A percentile compares a stretch with the other conserved stretches of the same genome.
Conservation (phyloP, 1,140 invertebrate species). For the Temnothorax curvispinosus region DNA sequence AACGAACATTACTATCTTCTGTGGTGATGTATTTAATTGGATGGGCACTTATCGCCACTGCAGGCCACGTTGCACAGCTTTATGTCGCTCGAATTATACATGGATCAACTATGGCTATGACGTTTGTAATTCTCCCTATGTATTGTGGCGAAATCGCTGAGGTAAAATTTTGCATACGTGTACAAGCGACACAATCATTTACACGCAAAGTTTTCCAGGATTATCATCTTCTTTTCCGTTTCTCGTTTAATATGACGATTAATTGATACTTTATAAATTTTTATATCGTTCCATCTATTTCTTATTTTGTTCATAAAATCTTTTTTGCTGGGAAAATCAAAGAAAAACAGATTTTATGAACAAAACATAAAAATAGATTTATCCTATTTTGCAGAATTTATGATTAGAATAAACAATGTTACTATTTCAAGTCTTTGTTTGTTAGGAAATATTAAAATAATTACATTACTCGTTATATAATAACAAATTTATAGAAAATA, state of each 20-base stretch:
- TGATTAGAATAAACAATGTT: neutral
- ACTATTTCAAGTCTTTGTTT: neutral
- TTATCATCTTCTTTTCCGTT: neutral
- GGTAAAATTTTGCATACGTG: slow-evolving; percentile 79
- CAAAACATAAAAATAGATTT: neutral
- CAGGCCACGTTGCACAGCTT: slow-evolving; percentile 85
- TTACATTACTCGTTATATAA: neutral
- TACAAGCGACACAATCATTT: neutral
- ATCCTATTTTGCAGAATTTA: neutral
- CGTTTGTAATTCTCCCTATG: slow-evolving; percentile 93
- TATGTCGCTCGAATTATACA: slow-evolving; percentile 89
- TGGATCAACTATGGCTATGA: slow-evolving; percentile 90
- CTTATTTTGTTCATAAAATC: too few relatives aligned
- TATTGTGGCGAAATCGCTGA: slow-evolving; percentile 96
- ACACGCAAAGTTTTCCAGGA: neutral
- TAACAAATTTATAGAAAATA: neutral
- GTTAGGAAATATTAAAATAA: too few relatives aligned
- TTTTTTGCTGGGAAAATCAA: neutral
- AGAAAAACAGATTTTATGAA: neutral
- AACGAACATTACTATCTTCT: slow-evolving; percentile 89
- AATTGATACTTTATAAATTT: neutral
- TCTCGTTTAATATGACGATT: neutral
- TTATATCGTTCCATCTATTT: neutral
- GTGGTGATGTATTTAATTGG: slow-evolving; percentile 90
- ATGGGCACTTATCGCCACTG: slow-evolving; percentile 89